Base-by-base conservation (phyloP, 2,888 invertebrate species). In the Nephrotoma appendiculata region DNA sequence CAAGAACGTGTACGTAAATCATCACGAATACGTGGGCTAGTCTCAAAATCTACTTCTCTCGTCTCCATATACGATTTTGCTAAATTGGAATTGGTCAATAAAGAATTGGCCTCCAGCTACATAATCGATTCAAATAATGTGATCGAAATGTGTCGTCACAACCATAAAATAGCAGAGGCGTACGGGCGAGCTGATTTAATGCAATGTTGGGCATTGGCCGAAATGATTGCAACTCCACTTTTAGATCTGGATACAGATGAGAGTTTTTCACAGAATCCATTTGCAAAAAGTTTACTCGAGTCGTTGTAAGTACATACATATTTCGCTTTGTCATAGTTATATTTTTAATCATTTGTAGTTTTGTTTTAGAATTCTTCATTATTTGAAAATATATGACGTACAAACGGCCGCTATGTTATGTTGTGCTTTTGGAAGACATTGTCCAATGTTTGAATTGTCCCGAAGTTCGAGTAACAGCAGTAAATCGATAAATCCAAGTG, bases 321-420 rank as follows among this genome's bases (percentile, higher is more conserved):
- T 86, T 83, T 42, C 19, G 85, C 86, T 87, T 86, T 84, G 86
- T 88, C 91, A 88, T 91, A 96, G 96, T 86, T 86, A 86, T 43
- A 45, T 85, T 31, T 31, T 31, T 31, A 31, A 31, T 31, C 31
- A 31, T 2, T 31, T 31, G 31, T 19, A 19, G 85, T 86, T 87
- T 86, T 84, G 86, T 88, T 91, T 88, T 91, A 96, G 96, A 90
- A 97, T 97, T 89, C 93, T 94, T 85, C 96, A 97, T 91, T 97
- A 96, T 90, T 96, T 96, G 0, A 93, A 94, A 88, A 94, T 95
- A 86, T 94, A 95, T 6, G 98, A 98, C 91, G 93, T 98, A 15
- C 99, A 99, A 92, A 98, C 97, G 91, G 97, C 98, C 4, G 98
- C 98, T 1, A 97, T 98, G 96, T 90, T 98, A 87, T 96, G 96